A percentile compares a stretch with the other conserved stretches of the same genome.
Conservation (phyloP, 2,797 vertebrate genomes). For the Okamejei kenojei region DNA sequence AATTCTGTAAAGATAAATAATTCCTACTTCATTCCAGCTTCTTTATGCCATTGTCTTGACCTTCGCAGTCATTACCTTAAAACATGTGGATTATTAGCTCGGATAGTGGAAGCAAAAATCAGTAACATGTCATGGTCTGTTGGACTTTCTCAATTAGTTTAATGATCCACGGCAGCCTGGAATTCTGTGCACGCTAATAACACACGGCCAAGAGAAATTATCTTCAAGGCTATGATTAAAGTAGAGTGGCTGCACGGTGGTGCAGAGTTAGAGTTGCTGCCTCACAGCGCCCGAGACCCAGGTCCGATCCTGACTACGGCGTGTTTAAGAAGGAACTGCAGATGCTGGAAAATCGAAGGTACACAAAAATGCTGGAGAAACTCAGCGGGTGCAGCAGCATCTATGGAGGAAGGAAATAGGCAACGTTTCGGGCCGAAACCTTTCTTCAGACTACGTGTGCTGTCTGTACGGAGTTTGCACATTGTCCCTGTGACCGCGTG, state of each 20-base stretch:
- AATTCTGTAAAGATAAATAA: not conserved
- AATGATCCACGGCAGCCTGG: conserved; percentile 22
- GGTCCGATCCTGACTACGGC: too few relatives aligned
- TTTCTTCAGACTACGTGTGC: too few relatives aligned
- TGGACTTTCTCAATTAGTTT: not conserved
- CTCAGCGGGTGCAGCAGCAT: too few relatives aligned
- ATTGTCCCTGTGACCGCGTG: too few relatives aligned
- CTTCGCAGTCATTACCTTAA: not conserved
- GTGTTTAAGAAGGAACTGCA: too few relatives aligned
- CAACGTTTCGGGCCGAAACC: too few relatives aligned
- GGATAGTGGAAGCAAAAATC: not conserved
- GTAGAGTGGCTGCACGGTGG: not conserved
- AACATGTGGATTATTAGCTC: not conserved
- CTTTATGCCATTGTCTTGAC: not conserved
- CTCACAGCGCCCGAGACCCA: too few relatives aligned
- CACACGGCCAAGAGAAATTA: conserved; percentile 43
- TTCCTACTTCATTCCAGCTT: not conserved
- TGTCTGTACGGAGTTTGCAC: too few relatives aligned
- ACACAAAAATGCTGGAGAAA: too few relatives aligned
- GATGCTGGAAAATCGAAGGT: too few relatives aligned
- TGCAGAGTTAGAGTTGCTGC: too few relatives aligned
- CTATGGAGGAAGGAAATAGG: too few relatives aligned
- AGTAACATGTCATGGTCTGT: not conserved
- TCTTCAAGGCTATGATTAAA: conserved; percentile 38
- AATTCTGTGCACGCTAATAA: not conserved